Evolutionary conservation across 2,888 invertebrate genomes (phyloP).

Genomic region (Mythimna albipuncta): DNA sequence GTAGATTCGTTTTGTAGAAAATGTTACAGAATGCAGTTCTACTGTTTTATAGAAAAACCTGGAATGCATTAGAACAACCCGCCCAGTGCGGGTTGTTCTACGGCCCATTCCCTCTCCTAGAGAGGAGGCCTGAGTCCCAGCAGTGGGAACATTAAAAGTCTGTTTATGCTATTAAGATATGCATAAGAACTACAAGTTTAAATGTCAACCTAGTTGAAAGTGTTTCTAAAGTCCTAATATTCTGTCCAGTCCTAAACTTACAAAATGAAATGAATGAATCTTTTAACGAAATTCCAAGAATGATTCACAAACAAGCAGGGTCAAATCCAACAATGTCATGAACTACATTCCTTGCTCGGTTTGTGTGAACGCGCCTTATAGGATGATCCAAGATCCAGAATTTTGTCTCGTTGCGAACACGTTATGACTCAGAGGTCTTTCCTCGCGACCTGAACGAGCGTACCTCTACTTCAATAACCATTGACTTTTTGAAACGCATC

Average conservation of each 20-base stretch:
- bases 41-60: background rate
- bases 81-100: too few relatives aligned
- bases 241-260: background rate
- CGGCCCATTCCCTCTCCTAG: too few relatives aligned
- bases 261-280: too few relatives aligned
- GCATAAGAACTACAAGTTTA: too few relatives aligned
- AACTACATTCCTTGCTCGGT: background rate
- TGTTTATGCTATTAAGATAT: too few relatives aligned
- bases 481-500: background rate
- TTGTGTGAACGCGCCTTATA: constrained; percentile 42
- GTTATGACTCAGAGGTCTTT: constrained; percentile 64
- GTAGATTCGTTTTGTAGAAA: background rate
- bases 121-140: too few relatives aligned
- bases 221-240: background rate
- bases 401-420: constrained; percentile 52
- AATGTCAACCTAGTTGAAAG: background rate
- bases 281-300: background rate
- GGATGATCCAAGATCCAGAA: constrained; percentile 46
- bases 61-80: background rate
- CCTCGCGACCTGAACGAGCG: constrained; percentile 23
- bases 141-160: too few relatives aligned
- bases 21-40: too few relatives aligned
- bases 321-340: background rate
- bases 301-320: background rate
- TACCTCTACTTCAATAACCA: constrained; percentile 18